Conservation (phyloP, 1,140 invertebrate species). For the Acromyrmex echinatior region DNA sequence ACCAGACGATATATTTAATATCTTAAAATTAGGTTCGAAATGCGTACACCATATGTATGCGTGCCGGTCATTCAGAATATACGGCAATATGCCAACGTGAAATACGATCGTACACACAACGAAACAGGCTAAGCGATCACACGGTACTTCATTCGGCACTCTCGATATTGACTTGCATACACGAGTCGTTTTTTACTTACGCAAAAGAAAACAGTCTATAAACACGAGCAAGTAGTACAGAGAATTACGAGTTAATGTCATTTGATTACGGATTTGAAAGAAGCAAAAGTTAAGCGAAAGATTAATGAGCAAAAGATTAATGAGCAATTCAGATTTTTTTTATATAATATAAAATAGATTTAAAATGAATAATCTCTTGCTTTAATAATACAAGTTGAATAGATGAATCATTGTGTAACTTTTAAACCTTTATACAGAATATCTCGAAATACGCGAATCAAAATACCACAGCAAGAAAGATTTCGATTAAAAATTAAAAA, state of each 20-base stretch:
- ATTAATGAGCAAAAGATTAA: background rate
- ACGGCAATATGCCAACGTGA: slow-evolving; percentile 47
- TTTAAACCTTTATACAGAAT: background rate
- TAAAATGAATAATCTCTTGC: background rate
- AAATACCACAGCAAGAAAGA: no score
- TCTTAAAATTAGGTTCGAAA: slow-evolving; percentile 27
- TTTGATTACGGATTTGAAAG: background rate
- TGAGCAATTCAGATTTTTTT: background rate
- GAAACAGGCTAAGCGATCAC: slow-evolving; percentile 22
- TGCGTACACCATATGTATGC: background rate
- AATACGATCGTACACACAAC: slow-evolving; percentile 20
- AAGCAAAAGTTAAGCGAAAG: background rate
- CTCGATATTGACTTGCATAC: slow-evolving; percentile 39
- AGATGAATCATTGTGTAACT: background rate
- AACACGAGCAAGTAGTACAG: background rate
- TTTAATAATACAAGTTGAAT: background rate
- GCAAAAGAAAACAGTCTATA: background rate
- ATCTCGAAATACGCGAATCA: no score
- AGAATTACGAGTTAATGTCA: background rate
- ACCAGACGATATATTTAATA: background rate
- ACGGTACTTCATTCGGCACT: slow-evolving; percentile 40
- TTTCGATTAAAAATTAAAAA: no score
- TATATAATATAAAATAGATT: background rate
- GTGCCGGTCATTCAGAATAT: slow-evolving; percentile 17
- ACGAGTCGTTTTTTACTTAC: slow-evolving; percentile 35